phyloP scores from a whole-genome alignment of 2,888 invertebrate species.

The Dione vanillae region DNA sequence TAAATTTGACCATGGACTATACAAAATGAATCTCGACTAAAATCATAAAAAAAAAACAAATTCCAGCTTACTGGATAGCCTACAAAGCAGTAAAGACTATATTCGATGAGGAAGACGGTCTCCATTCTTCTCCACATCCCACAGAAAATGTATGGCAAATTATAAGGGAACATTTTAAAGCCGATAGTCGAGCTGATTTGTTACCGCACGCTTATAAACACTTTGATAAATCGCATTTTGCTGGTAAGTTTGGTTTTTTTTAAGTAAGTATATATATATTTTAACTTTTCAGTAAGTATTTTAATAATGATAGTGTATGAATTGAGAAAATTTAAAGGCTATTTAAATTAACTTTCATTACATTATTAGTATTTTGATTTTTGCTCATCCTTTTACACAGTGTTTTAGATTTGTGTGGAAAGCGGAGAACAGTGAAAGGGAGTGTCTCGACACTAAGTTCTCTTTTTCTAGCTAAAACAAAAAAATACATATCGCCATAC shows the following conservation, averaged over 20 bases:
- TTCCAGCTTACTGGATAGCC: constrained; percentile 94
- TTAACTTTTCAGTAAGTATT: too few species aligned
- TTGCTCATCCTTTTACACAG: too few species aligned
- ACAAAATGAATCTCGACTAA: too few species aligned
- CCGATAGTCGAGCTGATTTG: constrained; percentile 87
- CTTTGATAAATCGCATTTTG: constrained; percentile 93
- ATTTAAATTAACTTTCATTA: too few species aligned
- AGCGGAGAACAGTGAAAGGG: neutral
- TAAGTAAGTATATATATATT: too few species aligned
- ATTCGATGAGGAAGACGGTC: constrained; percentile 94
- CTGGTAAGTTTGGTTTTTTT: constrained; percentile 64
- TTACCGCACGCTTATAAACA: constrained; percentile 90
- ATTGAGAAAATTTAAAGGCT: too few species aligned
- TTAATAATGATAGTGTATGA: too few species aligned
- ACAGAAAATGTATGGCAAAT: constrained; percentile 88
- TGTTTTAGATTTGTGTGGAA: neutral
- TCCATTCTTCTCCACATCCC: constrained; percentile 86
- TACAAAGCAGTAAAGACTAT: constrained; percentile 92
- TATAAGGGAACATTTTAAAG: constrained; percentile 90
- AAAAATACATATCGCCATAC: too few species aligned
- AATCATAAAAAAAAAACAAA: neutral
- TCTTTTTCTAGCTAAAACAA: neutral
- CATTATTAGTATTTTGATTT: too few species aligned
- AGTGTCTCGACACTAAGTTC: neutral
- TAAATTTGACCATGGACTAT: too few species aligned